Evolutionary conservation across 1,140 invertebrate species (phyloP).

Genomic region (Drosophila ficusphila): DNA sequence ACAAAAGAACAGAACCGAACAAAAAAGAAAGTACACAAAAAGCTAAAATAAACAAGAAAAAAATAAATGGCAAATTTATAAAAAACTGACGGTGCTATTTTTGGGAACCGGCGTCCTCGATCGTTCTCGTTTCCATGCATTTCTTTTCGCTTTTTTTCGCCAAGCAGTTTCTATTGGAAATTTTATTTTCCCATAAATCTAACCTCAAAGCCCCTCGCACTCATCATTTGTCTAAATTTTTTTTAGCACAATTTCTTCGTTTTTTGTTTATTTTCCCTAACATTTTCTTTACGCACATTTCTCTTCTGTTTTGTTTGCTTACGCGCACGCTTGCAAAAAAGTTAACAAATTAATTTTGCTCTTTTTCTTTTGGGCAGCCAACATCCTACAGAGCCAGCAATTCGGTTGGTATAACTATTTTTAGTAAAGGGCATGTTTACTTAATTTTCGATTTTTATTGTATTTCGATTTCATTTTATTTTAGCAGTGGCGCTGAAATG

Average conservation of each 20-base stretch:
- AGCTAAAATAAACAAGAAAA: conserved; percentile 59
- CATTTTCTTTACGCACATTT: conserved; percentile 65
- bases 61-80: conserved; percentile 46
- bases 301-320: conserved; percentile 65
- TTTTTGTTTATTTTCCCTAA: conserved; percentile 71
- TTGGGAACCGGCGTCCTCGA: conserved; percentile 47
- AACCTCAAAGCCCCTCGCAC: conserved; percentile 75
- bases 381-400: conserved; percentile 2
- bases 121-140: conserved; percentile 61
- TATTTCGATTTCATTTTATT: conserved; percentile 51
- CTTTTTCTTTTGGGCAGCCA: conserved; percentile 6
- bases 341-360: conserved; percentile 52
- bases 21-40: conserved; percentile 22
- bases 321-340: conserved; percentile 47
- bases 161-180: conserved; percentile 55
- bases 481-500: conserved; percentile 48
- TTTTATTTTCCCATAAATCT: conserved; percentile 76
- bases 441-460: conserved; percentile 70
- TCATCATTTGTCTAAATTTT: conserved; percentile 78
- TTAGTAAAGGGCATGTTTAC: conserved; percentile 73
- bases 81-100: conserved; percentile 64
- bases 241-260: conserved; percentile 49
- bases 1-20: conserved; percentile 18
- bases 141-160: conserved; percentile 28
- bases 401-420: conserved; percentile 50